Base-by-base conservation (phyloP, 2,888 invertebrate species). In the Yponomeuta sedellus region DNA sequence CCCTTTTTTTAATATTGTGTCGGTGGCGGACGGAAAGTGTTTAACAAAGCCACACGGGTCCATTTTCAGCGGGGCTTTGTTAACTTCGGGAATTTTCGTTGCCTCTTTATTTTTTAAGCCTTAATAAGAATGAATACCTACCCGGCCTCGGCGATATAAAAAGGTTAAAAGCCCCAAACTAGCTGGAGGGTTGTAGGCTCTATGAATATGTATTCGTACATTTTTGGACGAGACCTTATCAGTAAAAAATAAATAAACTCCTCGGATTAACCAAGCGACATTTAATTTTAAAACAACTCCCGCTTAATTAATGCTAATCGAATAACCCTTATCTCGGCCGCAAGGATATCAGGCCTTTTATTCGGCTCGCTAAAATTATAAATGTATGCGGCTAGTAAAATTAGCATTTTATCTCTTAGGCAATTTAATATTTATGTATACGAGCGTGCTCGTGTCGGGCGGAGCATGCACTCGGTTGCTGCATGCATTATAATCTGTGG, bases 331-430 rank as follows among this genome's bases (percentile, higher is more conserved):
- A 67, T 65, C 68, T 64, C 44, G 66, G 12, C 19, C 5, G 22
- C n/a, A 59, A 16, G 44, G 25, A 63, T 83, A 81, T 84, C 83
- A 79, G 72, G 70, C 75, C 76, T 76, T 75, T 82, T 82, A 85
- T 83, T 84, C 78, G 79, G 76, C 77, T 77, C 70, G 57, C 65
- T 67, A 71, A 73, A 71, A 81, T 52, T 52, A 52, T 83, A 86
- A 84, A 85, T 84, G 81, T 82, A 76, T 75, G 83, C 81, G 81
- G 81, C 79, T 77, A 65, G 77, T 71, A 67, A 76, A 79, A 89
- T 89, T 89, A 86, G 81, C 89, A 89, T 90, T 89, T 89, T 89
- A 89, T 89, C 89, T 88, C 78, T 81, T 77, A 80, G 75, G 75
- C 77, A 75, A 85, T 88, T 86, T 85, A 86, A 83, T 88, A 90